These are phyloP conservation scores for Tigriopus japonicus DNA, from an alignment of 1,140 invertebrate species.

Conservation along the genomic window DNA sequence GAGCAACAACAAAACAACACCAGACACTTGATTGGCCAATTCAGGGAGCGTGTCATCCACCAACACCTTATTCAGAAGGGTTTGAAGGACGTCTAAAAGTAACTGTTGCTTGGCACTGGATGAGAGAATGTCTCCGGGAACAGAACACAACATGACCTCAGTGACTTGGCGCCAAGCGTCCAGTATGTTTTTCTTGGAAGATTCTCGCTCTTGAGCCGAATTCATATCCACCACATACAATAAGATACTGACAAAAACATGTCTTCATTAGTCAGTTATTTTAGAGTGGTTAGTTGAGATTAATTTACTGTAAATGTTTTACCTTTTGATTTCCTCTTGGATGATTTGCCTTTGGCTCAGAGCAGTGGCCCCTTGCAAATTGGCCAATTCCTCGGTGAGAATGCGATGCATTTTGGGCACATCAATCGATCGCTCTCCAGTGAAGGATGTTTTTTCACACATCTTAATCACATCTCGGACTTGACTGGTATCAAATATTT, in stretches of 20 bases:
- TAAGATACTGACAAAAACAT: constrained; percentile 7
- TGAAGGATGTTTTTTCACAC: not conserved
- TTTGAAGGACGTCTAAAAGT: constrained; percentile 6
- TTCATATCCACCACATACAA: constrained; percentile 12
- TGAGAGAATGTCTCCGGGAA: constrained; percentile 1
- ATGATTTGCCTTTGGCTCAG: constrained; percentile 6
- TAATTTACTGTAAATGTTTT: not conserved
- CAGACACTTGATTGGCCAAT: constrained; percentile 9
- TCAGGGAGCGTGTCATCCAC: constrained; percentile 2
- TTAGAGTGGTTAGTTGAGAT: not conserved
- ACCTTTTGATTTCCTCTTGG: constrained; percentile 7
- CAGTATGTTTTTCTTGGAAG: not conserved
- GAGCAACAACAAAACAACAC: constrained; percentile 3
- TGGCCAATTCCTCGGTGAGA: not conserved
- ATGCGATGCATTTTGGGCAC: constrained; percentile 4
- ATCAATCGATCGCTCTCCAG: constrained; percentile 2
- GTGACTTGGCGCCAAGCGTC: constrained; percentile 13
- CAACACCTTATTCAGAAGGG: constrained; percentile 11
- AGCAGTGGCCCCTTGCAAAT: constrained; percentile 5
- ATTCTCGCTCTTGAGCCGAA: constrained; percentile 1
- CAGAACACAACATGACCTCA: constrained; percentile 3
- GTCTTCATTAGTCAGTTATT: not conserved
- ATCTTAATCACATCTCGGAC: not conserved
- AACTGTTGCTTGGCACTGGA: constrained; percentile 9
- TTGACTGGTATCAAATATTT: constrained; percentile 13